Conservation (phyloP, 2,797 vertebrate genomes). For the Anguilla megastoma region DNA sequence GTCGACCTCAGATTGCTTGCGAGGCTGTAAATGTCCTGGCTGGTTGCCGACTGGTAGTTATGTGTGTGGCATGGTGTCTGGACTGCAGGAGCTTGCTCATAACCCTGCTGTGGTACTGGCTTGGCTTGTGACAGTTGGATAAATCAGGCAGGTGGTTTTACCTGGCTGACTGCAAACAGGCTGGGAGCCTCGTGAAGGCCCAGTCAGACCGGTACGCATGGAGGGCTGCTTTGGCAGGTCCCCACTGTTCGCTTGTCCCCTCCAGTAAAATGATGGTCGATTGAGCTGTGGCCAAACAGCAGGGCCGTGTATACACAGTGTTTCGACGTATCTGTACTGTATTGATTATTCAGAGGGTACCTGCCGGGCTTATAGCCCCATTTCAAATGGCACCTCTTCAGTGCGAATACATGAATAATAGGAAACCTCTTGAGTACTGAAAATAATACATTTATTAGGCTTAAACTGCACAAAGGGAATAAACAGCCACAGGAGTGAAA, state of each 20-base stretch:
- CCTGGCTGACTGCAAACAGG: not conserved
- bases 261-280: not conserved
- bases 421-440: too few relatives aligned
- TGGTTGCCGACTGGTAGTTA: constrained; percentile 68
- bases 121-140: constrained; percentile 48
- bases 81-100: constrained; percentile 41
- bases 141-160: constrained; percentile 57
- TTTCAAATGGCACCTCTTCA: not conserved
- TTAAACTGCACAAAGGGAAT: too few relatives aligned
- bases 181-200: not conserved
- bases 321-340: not conserved
- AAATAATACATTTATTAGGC: too few relatives aligned
- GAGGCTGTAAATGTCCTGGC: constrained; percentile 67
- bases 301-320: not conserved
- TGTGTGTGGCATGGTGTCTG: constrained; percentile 45
- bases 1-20: constrained; percentile 72
- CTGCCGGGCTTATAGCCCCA: not conserved
- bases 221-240: not conserved
- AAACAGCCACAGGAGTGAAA: too few relatives aligned
- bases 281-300: constrained; percentile 6
- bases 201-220: not conserved
- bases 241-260: not conserved
- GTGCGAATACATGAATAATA: not conserved
- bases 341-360: not conserved
- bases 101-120: constrained; percentile 55